phyloP scores from a whole-genome alignment of 2,888 invertebrate genomes.

The Ischnura elegans region DNA sequence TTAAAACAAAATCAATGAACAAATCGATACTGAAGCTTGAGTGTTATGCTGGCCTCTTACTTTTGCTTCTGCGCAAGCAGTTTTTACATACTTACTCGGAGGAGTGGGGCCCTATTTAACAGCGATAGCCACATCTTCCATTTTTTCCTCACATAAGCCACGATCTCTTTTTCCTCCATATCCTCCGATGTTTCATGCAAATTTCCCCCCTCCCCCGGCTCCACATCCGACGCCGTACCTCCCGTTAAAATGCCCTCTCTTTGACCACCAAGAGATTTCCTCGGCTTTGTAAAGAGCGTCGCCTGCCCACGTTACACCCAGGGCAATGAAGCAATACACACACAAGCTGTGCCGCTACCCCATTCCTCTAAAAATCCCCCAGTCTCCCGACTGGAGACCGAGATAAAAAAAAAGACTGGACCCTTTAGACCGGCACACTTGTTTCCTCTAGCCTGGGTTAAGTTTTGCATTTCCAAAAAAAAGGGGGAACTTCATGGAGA shows the following conservation, averaged over 20 bases:
- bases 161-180: neutral
- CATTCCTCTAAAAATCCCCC: neutral
- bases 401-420: neutral
- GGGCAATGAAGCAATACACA: neutral
- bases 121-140: neutral
- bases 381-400: neutral
- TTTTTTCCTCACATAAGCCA: neutral
- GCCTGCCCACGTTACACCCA: neutral
- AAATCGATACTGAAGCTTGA: too few species aligned
- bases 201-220: neutral
- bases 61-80: too few species aligned
- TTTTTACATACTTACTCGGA: too few species aligned
- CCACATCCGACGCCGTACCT: neutral
- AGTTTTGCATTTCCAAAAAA: neutral
- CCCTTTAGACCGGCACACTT: neutral
- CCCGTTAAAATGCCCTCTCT: slow-evolving; percentile 12
- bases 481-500: neutral
- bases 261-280: slow-evolving; percentile 63
- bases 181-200: slow-evolving; percentile 42
- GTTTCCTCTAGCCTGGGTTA: neutral
- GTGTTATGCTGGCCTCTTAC: too few species aligned
- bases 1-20: too few species aligned
- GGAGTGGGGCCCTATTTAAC: neutral
- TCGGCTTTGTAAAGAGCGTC: slow-evolving; percentile 22
- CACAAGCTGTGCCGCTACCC: neutral